Evolutionary conservation across 2,797 vertebrate genomes (phyloP).

Genomic region (Cichlasoma orientale): DNA sequence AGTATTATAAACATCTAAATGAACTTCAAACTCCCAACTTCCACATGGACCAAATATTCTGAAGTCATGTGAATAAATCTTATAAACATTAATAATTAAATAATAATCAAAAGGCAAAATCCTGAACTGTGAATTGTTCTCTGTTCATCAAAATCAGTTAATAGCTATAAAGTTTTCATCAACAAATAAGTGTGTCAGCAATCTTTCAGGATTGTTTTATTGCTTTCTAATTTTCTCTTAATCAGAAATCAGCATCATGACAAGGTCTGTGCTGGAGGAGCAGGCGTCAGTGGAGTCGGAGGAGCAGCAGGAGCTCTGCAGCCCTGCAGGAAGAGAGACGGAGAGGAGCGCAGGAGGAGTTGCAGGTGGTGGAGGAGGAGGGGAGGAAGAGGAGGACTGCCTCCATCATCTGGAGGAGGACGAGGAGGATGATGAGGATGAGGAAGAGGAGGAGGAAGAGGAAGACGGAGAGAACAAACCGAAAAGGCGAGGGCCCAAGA

Average conservation of each 20-base stretch:
- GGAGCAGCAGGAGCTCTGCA: constrained; percentile 70
- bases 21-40: background rate
- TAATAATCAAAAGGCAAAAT: too few relatives aligned
- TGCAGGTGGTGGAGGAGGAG: constrained; percentile 30
- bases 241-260: constrained; percentile 84
- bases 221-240: background rate
- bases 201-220: background rate
- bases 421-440: constrained; percentile 80
- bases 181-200: background rate
- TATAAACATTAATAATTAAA: too few relatives aligned
- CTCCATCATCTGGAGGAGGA: constrained; percentile 82
- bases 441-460: constrained; percentile 90
- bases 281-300: constrained; percentile 82
- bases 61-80: background rate
- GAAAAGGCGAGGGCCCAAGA: constrained; percentile 95
- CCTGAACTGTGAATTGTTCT: background rate
- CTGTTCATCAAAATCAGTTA: background rate
- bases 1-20: background rate
- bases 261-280: constrained; percentile 91
- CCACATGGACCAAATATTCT: background rate
- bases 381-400: constrained; percentile 80
- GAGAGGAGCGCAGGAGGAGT: constrained; percentile 20
- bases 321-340: constrained; percentile 44
- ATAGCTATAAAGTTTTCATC: too few relatives aligned
- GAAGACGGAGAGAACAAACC: constrained; percentile 88